A percentile compares a stretch with the other conserved stretches of the same genome.
These are phyloP conservation scores for Pachyrhynchus sulphureomaculatus DNA, from an alignment of 1,140 invertebrate species.

Conservation along the genomic window DNA sequence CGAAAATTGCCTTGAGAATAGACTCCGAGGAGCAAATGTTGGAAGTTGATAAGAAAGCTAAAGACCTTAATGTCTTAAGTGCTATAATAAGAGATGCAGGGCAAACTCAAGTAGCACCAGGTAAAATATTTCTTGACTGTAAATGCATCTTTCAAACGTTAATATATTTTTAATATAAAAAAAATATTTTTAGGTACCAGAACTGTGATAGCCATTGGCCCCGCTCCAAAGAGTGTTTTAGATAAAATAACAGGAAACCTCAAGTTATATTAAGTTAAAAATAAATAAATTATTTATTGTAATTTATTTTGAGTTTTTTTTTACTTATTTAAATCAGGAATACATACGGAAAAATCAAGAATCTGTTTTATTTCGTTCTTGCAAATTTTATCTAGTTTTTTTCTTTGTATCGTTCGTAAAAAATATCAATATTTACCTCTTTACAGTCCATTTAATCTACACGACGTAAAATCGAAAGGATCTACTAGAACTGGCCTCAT, in stretches of 20 bases:
- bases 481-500: no score
- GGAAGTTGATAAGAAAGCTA: slow-evolving; percentile 67
- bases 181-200: slow-evolving; percentile 59
- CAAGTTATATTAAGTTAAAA: slow-evolving; percentile 69
- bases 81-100: slow-evolving; percentile 85
- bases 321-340: no score
- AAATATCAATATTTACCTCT: background rate
- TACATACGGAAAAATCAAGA: no score
- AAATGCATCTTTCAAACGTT: background rate
- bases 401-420: no score
- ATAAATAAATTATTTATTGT: background rate
- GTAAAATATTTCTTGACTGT: slow-evolving; percentile 43
- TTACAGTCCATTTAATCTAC: background rate
- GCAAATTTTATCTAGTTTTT: no score
- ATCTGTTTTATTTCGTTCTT: no score
- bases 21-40: slow-evolving; percentile 68
- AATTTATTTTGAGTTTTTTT: no score
- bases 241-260: slow-evolving; percentile 86
- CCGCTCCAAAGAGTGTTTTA: slow-evolving; percentile 71
- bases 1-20: slow-evolving; percentile 56
- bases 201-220: slow-evolving; percentile 91
- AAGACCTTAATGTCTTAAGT: slow-evolving; percentile 65
- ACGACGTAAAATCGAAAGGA: no score
- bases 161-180: background rate
- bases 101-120: slow-evolving; percentile 82